phyloP scores from a whole-genome alignment of 1,140 invertebrate species.

The Andricus grossulariae region DNA sequence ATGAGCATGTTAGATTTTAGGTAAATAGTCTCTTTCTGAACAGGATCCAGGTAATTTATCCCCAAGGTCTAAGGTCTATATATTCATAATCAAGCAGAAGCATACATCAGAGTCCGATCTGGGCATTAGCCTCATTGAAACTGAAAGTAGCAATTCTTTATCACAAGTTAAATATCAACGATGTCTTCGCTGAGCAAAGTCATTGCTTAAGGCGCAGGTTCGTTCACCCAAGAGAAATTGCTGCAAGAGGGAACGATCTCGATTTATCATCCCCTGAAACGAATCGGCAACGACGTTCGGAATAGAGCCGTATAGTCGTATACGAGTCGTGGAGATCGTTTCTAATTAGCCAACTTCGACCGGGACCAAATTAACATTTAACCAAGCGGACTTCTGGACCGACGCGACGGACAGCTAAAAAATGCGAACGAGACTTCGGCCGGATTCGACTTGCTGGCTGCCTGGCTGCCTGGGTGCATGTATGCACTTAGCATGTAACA shows the following conservation, averaged over 20 bases:
- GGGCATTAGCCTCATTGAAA: background rate
- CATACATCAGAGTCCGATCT: background rate
- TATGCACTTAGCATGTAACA: conserved; percentile 34
- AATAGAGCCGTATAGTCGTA: conserved; percentile 61
- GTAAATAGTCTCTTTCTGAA: too few relatives aligned
- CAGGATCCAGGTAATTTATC: too few relatives aligned
- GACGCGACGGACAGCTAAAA: conserved; percentile 43
- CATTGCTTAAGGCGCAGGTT: background rate
- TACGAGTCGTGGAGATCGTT: conserved; percentile 51
- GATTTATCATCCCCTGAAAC: conserved; percentile 54
- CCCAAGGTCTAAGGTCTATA: too few relatives aligned
- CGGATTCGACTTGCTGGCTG: conserved; percentile 33
- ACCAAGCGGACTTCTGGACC: conserved; percentile 42
- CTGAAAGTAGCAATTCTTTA: conserved; percentile 5
- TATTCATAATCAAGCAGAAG: background rate
- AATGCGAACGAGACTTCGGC: conserved; percentile 25
- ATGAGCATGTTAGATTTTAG: too few relatives aligned
- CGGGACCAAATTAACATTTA: conserved; percentile 67
- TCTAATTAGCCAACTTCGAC: conserved; percentile 65
- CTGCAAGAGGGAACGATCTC: conserved; percentile 46
- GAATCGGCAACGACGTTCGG: conserved; percentile 51
- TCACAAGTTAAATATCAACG: background rate
- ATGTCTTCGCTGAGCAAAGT: conserved; percentile 10
- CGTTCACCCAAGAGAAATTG: conserved; percentile 31
- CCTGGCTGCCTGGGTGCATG: conserved; percentile 35